Conservation (phyloP, 2,797 vertebrate species). For the Geotria australis region DNA sequence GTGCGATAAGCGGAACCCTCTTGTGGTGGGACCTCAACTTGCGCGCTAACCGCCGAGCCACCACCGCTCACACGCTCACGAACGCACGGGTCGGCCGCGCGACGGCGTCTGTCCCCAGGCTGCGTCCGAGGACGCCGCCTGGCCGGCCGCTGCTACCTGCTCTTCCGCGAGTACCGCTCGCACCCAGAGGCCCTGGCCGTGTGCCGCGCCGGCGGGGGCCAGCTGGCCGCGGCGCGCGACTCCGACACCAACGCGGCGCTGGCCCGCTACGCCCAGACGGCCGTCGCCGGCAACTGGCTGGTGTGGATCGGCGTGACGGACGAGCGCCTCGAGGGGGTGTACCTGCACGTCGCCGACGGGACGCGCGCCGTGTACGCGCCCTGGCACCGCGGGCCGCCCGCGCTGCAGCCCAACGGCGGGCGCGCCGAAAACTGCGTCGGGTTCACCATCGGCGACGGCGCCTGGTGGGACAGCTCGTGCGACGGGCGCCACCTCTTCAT, state of each 20-base stretch:
- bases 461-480: conserved; percentile 80
- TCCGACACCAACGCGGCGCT: conserved; percentile 31
- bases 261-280: conserved; percentile 21
- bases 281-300: conserved; percentile 49
- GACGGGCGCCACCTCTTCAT: conserved; percentile 42
- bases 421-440: conserved; percentile 50
- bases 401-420: conserved; percentile 50
- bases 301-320: conserved; percentile 58
- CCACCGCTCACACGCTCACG: too few species aligned
- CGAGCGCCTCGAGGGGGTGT: conserved; percentile 34
- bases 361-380: conserved; percentile 42
- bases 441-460: conserved; percentile 48
- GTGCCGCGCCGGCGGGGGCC: conserved; percentile 32
- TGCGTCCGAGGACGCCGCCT: conserved; percentile 35
- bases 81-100: too few species aligned
- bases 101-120: conserved; percentile 10
- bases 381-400: conserved; percentile 49
- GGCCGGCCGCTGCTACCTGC: conserved; percentile 42
- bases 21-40: too few species aligned
- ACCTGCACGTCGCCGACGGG: conserved; percentile 35
- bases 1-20: too few species aligned
- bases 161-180: conserved; percentile 25
- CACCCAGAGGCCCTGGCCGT: conserved; percentile 26
- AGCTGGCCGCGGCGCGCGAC: conserved; percentile 42
- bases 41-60: too few species aligned